Evolutionary conservation across 2,797 vertebrate genomes (phyloP).

Genomic region (Lepus townsendii): DNA sequence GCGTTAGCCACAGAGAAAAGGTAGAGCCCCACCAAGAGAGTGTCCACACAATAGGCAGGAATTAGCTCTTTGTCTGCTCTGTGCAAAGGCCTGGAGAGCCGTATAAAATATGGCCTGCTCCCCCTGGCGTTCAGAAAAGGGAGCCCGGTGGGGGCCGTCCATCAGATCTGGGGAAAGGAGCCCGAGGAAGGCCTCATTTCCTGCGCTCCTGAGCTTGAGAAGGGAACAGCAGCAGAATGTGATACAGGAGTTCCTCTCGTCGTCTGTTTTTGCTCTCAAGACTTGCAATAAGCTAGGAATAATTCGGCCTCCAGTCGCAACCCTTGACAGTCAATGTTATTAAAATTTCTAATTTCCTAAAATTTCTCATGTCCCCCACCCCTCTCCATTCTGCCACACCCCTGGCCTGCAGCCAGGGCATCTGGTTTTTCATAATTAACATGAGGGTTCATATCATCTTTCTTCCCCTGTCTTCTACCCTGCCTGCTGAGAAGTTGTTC

Average conservation of each 20-base stretch:
- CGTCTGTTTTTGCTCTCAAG: conserved; percentile 76
- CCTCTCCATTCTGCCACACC: conserved; percentile 41
- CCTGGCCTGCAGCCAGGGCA: conserved; percentile 57
- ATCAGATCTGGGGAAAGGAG: conserved; percentile 38
- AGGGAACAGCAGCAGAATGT: conserved; percentile 63
- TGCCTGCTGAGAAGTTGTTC: conserved; percentile 7
- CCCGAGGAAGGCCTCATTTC: conserved; percentile 51
- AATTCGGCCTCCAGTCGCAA: conserved; percentile 52
- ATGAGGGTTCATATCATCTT: neutral
- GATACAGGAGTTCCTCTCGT: conserved; percentile 35
- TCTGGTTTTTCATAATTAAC: conserved; percentile 73
- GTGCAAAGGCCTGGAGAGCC: neutral
- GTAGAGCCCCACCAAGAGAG: neutral
- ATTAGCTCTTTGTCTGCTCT: neutral
- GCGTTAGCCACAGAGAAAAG: conserved; percentile 4
- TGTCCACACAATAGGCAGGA: conserved; percentile 7
- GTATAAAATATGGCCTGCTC: conserved; percentile 28
- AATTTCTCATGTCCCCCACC: conserved; percentile 67
- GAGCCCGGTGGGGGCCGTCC: conserved; percentile 20
- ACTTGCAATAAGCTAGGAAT: conserved; percentile 64
- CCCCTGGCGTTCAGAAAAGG: conserved; percentile 72
- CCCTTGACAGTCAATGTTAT: conserved; percentile 53
- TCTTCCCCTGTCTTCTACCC: neutral
- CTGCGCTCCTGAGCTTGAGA: conserved; percentile 44
- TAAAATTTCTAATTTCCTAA: conserved; percentile 75